Base-by-base conservation (phyloP, 2,888 invertebrate species). In the Synergus umbraculus region DNA sequence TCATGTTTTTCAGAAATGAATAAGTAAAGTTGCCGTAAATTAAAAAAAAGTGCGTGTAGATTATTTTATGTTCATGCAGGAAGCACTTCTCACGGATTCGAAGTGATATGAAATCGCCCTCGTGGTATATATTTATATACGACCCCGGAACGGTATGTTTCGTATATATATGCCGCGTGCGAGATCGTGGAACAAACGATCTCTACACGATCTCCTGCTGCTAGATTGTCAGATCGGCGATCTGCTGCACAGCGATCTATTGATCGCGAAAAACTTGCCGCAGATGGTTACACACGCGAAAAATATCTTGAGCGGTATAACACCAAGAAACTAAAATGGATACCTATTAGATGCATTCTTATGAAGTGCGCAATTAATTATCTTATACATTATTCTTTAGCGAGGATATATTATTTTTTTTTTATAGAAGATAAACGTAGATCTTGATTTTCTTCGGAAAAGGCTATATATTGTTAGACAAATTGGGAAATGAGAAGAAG, bases 161-260 rank as follows among this genome's bases (percentile, higher is more conserved):
- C 87, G 86, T 87, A 89, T 86, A 86, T 86, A 86, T 86, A 87
- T 89, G 87, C 87, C 84, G 86, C 85, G 86, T 86, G 83, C 86
- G 85, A 84, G 87, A 88, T 88, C 88, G 87, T 87, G 87, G 89
- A 89, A 89, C 89, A 88, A 89, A 90, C 87, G 89, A 90, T 90
- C 90, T 85, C 88, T 89, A 90, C 90, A 90, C 89, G 90, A 89
- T 90, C 89, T 90, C 90, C 90, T 87, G 90, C 90, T 90, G 90
- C 88, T 89, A 90, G 89, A 89, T 90, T 89, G 87, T 85, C 85
- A 86, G 89, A 89, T 89, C 88, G 86, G 86, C 85, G 86, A 88
- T 88, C 86, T 87, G 86, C 87, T 87, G 86, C 89, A 90, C 89
- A 90, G 87, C 87, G 88, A 89, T 90, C 89, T 88, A 90, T 90